These are phyloP conservation scores for Thalassaphorura encarpata DNA, from an alignment of 1,140 invertebrate genomes.

Conservation along the genomic window DNA sequence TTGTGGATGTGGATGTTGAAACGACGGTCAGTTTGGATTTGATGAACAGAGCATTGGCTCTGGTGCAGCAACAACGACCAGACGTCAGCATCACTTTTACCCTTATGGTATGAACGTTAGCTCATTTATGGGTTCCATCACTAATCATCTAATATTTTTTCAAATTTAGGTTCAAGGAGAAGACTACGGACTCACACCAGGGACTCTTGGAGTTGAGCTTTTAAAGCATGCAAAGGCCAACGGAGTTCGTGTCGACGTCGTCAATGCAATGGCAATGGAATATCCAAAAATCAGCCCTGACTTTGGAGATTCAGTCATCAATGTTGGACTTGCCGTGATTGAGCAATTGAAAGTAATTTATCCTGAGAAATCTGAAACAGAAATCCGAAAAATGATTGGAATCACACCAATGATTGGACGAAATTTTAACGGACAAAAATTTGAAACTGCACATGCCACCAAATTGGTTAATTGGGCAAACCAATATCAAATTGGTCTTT, in stretches of 20 bases:
- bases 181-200: slow-evolving; percentile 30
- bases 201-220: slow-evolving; percentile 22
- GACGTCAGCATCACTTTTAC: slow-evolving; percentile 16
- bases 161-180: no score
- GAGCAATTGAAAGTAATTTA: slow-evolving; percentile 32
- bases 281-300: slow-evolving; percentile 13
- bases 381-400: slow-evolving; percentile 31
- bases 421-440: slow-evolving; percentile 33
- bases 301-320: slow-evolving; percentile 32
- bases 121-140: neutral
- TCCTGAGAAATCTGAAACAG: slow-evolving; percentile 26
- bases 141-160: slow-evolving; percentile 28
- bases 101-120: no score
- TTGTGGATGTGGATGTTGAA: slow-evolving; percentile 33
- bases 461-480: slow-evolving; percentile 33
- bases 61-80: slow-evolving; percentile 21
- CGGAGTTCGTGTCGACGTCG: slow-evolving; percentile 30
- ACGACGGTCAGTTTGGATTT: slow-evolving; percentile 21
- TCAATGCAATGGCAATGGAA: slow-evolving; percentile 34
- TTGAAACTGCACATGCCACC: slow-evolving; percentile 20
- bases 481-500: slow-evolving; percentile 27
- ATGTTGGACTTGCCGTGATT: slow-evolving; percentile 21
- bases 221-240: slow-evolving; percentile 21
- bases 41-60: slow-evolving; percentile 24
- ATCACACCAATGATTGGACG: slow-evolving; percentile 33